Evolutionary conservation across 64 coral and sea anemone genomes (phyloP), one percentile per base, ranked within the genome.

Genomic region (Pachyseris speciosa): DNA sequence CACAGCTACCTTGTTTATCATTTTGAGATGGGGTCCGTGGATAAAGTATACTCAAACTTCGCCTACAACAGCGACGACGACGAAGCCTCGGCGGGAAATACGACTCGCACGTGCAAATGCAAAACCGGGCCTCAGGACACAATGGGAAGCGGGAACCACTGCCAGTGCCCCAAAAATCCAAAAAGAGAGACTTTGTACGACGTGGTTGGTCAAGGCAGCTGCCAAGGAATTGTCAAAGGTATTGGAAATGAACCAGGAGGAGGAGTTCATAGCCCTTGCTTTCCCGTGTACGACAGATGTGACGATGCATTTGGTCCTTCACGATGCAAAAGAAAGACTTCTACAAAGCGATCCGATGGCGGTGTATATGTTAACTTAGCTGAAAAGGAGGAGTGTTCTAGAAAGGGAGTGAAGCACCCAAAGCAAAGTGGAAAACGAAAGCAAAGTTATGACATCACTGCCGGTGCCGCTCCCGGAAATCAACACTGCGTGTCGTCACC

Each of bases 1-100:
- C 33, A 71, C 17, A 71, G 67, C 19, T 71, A 71, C 39, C 67
- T 71, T 40, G 36, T 71, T 5, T 71, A 71, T 71, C 67, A 71
- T 39, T 71, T 71, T 71, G 67, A 71, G 17, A 40, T 40, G 67
- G 64, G 64, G 12, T 71, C 67, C 2, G 15, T 71, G 36, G 67
- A n/a, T 17, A 19, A 37, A 0, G 34, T 16, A 15, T 71, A 71
- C 20, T 71, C 67, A 1, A 71, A 67, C 64, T 15, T 67, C 34
- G 30, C 64, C 13, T 32, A 34, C 11, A 36, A 30, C 12, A 67
- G 17, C 29, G 32, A n/a, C n/a, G n/a, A 67, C 29, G 64, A 71
- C 36, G 36, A 71, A 38, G 15, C 34, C 39, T 71, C 67, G 16
- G 17, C 34, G 12, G 67, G 36, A 41, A 39, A 19, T 5, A 16